Evolutionary conservation across 2,113 vertebrate species (phyloP).

Genomic region (Entosphenus tridentatus): DNA sequence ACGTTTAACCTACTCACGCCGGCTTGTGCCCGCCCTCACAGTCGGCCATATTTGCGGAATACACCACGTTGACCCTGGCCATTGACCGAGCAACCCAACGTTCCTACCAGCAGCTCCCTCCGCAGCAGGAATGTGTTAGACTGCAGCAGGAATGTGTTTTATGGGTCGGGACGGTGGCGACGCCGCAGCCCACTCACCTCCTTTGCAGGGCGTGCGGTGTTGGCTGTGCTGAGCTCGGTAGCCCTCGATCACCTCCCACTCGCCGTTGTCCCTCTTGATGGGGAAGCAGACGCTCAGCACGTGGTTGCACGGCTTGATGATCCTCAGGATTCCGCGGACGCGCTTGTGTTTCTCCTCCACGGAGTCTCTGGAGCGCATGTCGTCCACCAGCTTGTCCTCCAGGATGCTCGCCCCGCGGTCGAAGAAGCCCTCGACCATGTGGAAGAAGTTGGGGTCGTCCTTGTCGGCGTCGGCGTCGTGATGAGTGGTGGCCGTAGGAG

Average conservation of each 20-base stretch:
- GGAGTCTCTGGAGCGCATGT: background rate
- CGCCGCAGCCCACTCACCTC: slow-evolving; percentile 10
- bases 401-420: background rate
- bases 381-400: background rate
- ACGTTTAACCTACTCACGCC: no score
- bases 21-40: no score
- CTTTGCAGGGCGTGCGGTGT: slow-evolving; percentile 2
- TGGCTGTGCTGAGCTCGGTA: slow-evolving; percentile 3
- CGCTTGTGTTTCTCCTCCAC: background rate
- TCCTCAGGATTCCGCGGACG: slow-evolving; percentile 1
- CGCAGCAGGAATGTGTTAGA: no score
- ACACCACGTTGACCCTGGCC: no score
- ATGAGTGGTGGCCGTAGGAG: no score
- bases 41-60: no score
- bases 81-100: no score
- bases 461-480: background rate
- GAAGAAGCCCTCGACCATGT: slow-evolving; percentile 2
- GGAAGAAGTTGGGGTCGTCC: background rate
- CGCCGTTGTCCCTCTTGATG: slow-evolving; percentile 1
- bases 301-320: slow-evolving; percentile 5
- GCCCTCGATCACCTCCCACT: background rate
- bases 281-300: slow-evolving; percentile 6
- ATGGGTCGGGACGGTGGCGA: no score
- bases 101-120: no score
- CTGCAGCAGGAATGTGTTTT: no score